Evolutionary conservation across 1,140 invertebrate genomes (phyloP), one percentile per base, ranked within the genome.

Genomic region (Tyrophagus putrescentiae): DNA sequence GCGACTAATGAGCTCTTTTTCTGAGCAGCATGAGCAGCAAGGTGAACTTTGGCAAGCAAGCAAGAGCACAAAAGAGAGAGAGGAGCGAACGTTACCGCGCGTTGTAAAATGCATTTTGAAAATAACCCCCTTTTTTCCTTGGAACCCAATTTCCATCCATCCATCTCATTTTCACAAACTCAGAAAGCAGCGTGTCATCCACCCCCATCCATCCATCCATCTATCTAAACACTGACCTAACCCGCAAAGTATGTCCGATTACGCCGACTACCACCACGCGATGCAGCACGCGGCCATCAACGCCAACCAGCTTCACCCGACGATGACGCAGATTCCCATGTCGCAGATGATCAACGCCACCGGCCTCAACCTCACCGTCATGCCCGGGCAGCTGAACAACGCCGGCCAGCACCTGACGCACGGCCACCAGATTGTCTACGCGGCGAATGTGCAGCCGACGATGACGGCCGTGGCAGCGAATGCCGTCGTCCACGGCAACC

Each of bases 341-440:
- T 57, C 60, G 44, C 57, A 59, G 27, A 61, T 64, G 62, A 32
- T 64, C 9, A 53, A 36, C 9, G 50, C 66, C 6, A 59, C 65
- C 34, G 66, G 66, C 18, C 36, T 67, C 11, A 67, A 67, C 57
- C 61, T 67, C 9, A 63, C 66, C 18, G 65, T 67, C 41, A 66
- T 60, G 62, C 41, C 36, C 50, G 56, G 29, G 27, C 31, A 60
- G 7, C 18, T 61, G n/a, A 59, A 57, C 32, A 21, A 42, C 50
- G 39, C 16, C 31, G 13, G 41, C 16, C 36, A 41, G 11, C 41
- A 45, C 31, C 31, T 61, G 9, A 41, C 48, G 57, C 36, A 34
- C 23, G 39, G 57, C 18, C 27, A 33, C 11, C 53, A 62, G 44
- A 62, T 25, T 25, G 48, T 60, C 32, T 60, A 56, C 29, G 25